Evolutionary conservation across 2,888 invertebrate genomes (phyloP), one percentile per base, ranked within the genome.

Genomic region (Drosophila kanekoi): DNA sequence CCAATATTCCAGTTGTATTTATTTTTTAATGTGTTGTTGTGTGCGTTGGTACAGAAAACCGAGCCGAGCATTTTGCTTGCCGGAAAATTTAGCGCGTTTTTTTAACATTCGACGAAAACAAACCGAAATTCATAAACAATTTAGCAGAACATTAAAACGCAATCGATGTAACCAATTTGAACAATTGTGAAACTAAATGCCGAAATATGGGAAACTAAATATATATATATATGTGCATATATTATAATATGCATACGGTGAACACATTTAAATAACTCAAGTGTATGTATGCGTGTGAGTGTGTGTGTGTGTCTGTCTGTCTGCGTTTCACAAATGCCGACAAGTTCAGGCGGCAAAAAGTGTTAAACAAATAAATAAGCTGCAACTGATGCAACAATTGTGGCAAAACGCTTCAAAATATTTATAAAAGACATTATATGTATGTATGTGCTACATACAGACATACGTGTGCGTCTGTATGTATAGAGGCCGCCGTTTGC

Each of bases 1-100:
- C 73, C 74, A 66, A 67, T 23, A 40, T 59, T 88, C 87, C 86
- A 87, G 81, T 82, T 81, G 78, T 90, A 90, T 91, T 90, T 90
- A 90, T 89, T 89, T 90, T 89, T 89, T 89, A 54, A 79, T 70
- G 80, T 82, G 81, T 81, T 87, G 79, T 78, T 81, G 86, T 84
- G 81, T 61, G 83, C 74, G 83, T 79, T 77, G 69, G 78, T 76
- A 77, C 75, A 64, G 72, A 82, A 79, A 82, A 87, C 73, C 75
- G n/a, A n/a, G 72, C 74, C 41, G 38, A 80, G 77, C 62, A 62
- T 66, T 83, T 72, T 49, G 59, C 67, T 64, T 51, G 79, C 86
- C 86, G 86, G 66, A 81, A 63, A 80, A 72, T 88, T 84, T 82
- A 79, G 81, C 84, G 85, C 84, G 81, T 81, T 81, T 81, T 81